phyloP scores from a whole-genome alignment of 2,797 vertebrate species.

The Champsocephalus esox region DNA sequence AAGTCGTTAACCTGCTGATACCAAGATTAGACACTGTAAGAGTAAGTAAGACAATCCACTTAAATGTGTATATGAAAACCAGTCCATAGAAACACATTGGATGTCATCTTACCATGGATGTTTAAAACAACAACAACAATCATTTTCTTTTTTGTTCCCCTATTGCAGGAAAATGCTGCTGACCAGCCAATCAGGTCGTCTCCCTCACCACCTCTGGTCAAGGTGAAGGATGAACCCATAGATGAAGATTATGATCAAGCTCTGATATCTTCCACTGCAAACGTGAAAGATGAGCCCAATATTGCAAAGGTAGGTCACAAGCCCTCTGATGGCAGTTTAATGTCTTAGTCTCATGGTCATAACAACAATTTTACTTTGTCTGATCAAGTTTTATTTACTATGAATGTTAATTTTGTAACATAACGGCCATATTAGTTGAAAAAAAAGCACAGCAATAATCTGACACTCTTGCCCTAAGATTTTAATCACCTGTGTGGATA shows the following conservation, averaged over 20 bases:
- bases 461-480: no score
- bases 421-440: no score
- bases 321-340: neutral
- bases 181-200: constrained; percentile 70
- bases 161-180: constrained; percentile 27
- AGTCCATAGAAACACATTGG: neutral
- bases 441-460: no score
- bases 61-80: neutral
- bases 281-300: constrained; percentile 94
- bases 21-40: constrained; percentile 52
- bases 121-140: neutral
- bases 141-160: neutral
- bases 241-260: constrained; percentile 96
- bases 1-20: constrained; percentile 45
- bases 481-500: no score
- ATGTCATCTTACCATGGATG: neutral
- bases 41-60: neutral
- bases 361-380: neutral
- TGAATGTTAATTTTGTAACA: no score
- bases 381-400: no score
- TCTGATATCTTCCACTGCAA: constrained; percentile 82
- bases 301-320: constrained; percentile 85
- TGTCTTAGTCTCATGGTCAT: neutral
- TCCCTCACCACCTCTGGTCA: constrained; percentile 86
- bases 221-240: constrained; percentile 97